A percentile compares a stretch with the other conserved stretches of the same genome.
Conservation (phyloP, 2,888 invertebrate genomes). For the Parochlus steinenii region DNA sequence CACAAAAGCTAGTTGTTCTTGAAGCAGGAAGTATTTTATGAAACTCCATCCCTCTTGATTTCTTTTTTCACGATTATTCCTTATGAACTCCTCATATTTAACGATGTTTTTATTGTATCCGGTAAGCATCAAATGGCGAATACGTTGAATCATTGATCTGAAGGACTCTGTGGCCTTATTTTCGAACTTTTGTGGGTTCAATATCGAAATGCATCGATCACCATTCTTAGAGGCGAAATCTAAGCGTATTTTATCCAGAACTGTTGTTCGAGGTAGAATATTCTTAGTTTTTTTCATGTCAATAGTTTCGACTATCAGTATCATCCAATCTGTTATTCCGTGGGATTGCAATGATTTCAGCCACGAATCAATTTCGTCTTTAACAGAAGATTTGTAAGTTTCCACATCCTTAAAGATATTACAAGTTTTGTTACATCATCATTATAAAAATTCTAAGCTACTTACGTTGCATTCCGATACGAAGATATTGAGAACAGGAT, state of each 20-base stretch:
- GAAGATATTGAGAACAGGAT: slow-evolving; percentile 84
- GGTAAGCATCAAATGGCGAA: slow-evolving; percentile 66
- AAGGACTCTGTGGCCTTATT: slow-evolving; percentile 82
- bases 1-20: slow-evolving; percentile 92
- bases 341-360: slow-evolving; percentile 55
- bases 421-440: slow-evolving; percentile 7
- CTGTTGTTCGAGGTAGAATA: slow-evolving; percentile 77
- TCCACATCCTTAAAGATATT: slow-evolving; percentile 62
- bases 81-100: slow-evolving; percentile 77
- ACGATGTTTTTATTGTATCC: slow-evolving; percentile 75
- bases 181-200: slow-evolving; percentile 81
- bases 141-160: slow-evolving; percentile 65
- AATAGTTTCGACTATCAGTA: slow-evolving; percentile 80
- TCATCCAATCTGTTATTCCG: slow-evolving; percentile 81
- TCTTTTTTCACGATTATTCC: slow-evolving; percentile 75
- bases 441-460: slow-evolving; percentile 17
- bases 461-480: slow-evolving; percentile 89
- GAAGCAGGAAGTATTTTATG: slow-evolving; percentile 79
- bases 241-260: slow-evolving; percentile 82
- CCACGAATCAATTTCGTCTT: slow-evolving; percentile 84
- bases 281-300: slow-evolving; percentile 86
- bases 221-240: slow-evolving; percentile 87
- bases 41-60: slow-evolving; percentile 89
- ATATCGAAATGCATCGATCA: slow-evolving; percentile 72
- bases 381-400: slow-evolving; percentile 68